Conservation (phyloP, 2,113 vertebrate genomes). For the Carassius auratus region DNA sequence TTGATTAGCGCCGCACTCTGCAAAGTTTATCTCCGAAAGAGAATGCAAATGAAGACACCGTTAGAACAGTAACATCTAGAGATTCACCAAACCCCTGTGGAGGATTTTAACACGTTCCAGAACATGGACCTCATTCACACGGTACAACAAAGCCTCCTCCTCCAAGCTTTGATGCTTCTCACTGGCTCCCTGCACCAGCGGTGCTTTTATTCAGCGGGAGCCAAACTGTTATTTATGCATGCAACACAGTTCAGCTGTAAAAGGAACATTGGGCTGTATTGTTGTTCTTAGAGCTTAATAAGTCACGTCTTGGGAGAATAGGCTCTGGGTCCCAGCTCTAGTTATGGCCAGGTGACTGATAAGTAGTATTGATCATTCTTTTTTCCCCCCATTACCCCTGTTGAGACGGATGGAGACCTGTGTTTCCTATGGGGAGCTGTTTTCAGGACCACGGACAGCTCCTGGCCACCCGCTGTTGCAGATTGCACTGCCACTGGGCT, state of each 20-base stretch:
- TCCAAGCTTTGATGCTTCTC: slow-evolving; percentile 30
- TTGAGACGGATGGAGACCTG: slow-evolving; percentile 16
- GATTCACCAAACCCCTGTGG: slow-evolving; percentile 6
- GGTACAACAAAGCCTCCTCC: slow-evolving; percentile 28
- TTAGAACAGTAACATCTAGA: slow-evolving; percentile 5
- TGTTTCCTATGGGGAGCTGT: slow-evolving; percentile 16
- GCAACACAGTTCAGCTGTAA: slow-evolving; percentile 1
- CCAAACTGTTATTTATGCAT: slow-evolving; percentile 40
- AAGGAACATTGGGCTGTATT: background rate
- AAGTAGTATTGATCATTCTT: slow-evolving; percentile 32
- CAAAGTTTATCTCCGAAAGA: background rate
- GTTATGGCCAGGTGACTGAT: slow-evolving; percentile 43
- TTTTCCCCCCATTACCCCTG: background rate
- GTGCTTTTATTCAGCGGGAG: background rate
- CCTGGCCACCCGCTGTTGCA: background rate
- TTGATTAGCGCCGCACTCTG: background rate
- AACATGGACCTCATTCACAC: slow-evolving; percentile 33
- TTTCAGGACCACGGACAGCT: slow-evolving; percentile 50
- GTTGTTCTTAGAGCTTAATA: slow-evolving; percentile 21
- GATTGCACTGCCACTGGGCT: background rate
- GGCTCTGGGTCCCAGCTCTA: background rate
- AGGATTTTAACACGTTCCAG: slow-evolving; percentile 22
- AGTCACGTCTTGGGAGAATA: slow-evolving; percentile 29
- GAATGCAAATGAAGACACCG: background rate
- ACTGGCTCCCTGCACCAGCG: slow-evolving; percentile 10